phyloP scores from a whole-genome alignment of 2,888 invertebrate species.

The Dicyrtoma fusca region DNA sequence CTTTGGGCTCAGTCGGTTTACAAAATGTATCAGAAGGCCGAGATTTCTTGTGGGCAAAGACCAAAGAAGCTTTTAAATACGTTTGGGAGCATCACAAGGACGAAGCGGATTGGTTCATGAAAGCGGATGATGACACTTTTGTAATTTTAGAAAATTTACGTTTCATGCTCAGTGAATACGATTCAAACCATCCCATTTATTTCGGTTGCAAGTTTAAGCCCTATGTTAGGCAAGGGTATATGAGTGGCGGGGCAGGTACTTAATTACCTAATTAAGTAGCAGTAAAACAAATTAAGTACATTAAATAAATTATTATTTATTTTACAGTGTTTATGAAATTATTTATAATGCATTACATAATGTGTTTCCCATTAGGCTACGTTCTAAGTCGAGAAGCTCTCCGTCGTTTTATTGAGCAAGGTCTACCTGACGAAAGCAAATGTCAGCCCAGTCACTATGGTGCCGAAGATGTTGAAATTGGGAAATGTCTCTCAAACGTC shows the following conservation, averaged over 20 bases:
- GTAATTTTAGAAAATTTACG: constrained; percentile 94
- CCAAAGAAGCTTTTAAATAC: constrained; percentile 89
- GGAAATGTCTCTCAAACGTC: constrained; percentile 82
- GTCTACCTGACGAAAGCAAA: constrained; percentile 69
- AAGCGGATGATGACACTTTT: constrained; percentile 82
- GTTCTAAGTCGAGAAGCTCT: constrained; percentile 85
- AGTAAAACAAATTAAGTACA: too few species aligned
- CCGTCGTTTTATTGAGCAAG: constrained; percentile 75
- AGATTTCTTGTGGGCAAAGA: constrained; percentile 95
- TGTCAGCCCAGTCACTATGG: constrained; percentile 74
- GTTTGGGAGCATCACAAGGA: constrained; percentile 80
- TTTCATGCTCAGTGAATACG: constrained; percentile 80
- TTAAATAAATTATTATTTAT: constrained; percentile 59
- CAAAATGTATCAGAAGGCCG: constrained; percentile 81
- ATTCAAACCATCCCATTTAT: constrained; percentile 76
- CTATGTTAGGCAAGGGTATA: constrained; percentile 81
- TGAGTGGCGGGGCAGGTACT: constrained; percentile 80
- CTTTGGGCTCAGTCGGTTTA: constrained; percentile 81
- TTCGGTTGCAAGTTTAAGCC: constrained; percentile 90
- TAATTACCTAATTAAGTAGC: background rate
- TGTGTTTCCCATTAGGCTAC: constrained; percentile 68
- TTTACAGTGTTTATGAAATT: constrained; percentile 36
- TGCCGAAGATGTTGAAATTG: constrained; percentile 92
- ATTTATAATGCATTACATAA: background rate
- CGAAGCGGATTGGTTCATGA: constrained; percentile 94